Evolutionary conservation across 1,140 invertebrate genomes (phyloP).

Genomic region (Oscheius sp.): DNA sequence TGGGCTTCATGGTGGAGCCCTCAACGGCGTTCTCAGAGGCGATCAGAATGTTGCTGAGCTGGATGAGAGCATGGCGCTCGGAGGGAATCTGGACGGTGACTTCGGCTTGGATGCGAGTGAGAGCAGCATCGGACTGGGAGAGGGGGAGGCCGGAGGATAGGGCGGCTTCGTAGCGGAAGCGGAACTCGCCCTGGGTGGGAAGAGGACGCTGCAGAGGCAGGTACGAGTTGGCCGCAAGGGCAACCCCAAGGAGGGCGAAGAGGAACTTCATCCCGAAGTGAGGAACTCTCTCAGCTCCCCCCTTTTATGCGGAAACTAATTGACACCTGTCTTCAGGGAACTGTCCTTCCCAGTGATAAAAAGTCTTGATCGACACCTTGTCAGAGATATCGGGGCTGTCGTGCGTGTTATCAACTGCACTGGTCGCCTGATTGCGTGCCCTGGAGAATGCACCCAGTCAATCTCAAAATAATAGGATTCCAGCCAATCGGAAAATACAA

Average conservation of each 20-base stretch:
- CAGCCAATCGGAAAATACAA: no score
- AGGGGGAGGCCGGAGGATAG: constrained; percentile 21
- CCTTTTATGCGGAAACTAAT: not conserved
- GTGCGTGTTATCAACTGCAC: no score
- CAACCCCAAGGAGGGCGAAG: not conserved
- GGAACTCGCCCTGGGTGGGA: constrained; percentile 12
- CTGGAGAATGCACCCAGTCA: no score
- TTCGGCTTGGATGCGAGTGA: constrained; percentile 10
- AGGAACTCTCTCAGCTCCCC: not conserved
- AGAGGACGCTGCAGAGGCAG: not conserved
- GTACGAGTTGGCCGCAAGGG: not conserved
- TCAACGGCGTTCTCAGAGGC: not conserved
- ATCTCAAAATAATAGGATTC: no score
- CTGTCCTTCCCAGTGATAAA: no score
- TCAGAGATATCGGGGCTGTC: no score
- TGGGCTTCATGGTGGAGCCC: not conserved
- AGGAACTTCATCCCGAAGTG: constrained; percentile 9
- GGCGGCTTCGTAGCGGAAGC: constrained; percentile 7
- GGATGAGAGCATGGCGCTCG: constrained; percentile 1
- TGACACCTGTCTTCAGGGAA: no score
- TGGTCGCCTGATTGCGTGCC: no score
- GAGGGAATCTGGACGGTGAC: constrained; percentile 10
- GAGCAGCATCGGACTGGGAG: constrained; percentile 10
- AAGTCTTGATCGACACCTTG: no score
- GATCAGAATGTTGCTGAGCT: constrained; percentile 8